phyloP scores from a whole-genome alignment of 2,113 vertebrate genomes.

The Oriolus oriolus region DNA sequence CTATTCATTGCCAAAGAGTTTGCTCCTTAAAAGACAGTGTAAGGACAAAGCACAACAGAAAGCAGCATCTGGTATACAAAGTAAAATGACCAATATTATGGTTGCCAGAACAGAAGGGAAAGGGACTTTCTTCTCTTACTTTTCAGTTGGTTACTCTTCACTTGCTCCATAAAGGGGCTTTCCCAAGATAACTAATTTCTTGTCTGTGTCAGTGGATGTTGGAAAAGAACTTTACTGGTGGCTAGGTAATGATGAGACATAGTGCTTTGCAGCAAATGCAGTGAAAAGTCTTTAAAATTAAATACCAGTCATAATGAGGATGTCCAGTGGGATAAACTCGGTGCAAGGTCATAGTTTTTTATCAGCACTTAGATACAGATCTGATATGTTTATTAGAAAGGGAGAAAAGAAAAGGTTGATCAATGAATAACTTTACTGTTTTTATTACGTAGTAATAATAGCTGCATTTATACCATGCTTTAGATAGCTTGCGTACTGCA shows the following conservation, averaged over 20 bases:
- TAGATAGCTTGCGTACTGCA: not conserved
- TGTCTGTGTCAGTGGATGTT: not conserved
- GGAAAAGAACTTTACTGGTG: not conserved
- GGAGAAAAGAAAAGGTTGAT: not conserved
- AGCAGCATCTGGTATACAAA: not conserved
- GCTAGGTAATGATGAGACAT: not conserved
- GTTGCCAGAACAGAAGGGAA: not conserved
- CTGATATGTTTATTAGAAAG: conserved; percentile 12
- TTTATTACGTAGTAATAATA: not conserved
- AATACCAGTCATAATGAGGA: not conserved
- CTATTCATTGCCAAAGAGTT: not conserved
- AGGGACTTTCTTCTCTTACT: not conserved
- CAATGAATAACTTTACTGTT: conserved; percentile 9
- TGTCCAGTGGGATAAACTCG: not conserved
- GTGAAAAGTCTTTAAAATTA: not conserved
- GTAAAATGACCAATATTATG: not conserved
- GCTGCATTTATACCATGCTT: not conserved
- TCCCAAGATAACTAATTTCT: not conserved
- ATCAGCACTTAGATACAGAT: not conserved
- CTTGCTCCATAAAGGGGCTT: not conserved
- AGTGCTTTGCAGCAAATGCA: not conserved
- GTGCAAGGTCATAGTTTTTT: not conserved
- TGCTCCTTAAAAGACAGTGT: not conserved
- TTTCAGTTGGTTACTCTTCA: not conserved
- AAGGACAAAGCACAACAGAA: not conserved